phyloP scores from a whole-genome alignment of 2,113 vertebrate genomes.

The Alaudala cheleensis region DNA sequence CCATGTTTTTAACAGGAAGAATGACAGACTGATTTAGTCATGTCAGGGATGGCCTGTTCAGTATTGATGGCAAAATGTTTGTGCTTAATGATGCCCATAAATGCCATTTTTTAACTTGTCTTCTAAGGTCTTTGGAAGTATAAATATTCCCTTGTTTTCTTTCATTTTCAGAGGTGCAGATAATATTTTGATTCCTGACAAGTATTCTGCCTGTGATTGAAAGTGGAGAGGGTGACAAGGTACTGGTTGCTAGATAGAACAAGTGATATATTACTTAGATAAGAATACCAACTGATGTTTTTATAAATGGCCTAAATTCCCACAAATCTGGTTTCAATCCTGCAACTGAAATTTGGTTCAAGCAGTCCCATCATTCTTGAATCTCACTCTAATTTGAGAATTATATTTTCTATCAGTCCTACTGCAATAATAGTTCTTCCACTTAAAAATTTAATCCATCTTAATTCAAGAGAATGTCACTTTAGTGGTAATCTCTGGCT shows the following conservation, averaged over 20 bases:
- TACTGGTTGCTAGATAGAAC: background rate
- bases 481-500: conserved; percentile 10
- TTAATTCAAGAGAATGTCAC: conserved; percentile 22
- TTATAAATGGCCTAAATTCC: background rate
- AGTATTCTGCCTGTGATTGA: background rate
- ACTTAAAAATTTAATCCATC: background rate
- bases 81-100: conserved; percentile 13
- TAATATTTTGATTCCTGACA: conserved; percentile 1
- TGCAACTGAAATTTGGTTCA: background rate
- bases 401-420: background rate
- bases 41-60: background rate
- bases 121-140: background rate
- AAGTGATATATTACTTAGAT: background rate
- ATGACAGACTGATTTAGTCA: background rate
- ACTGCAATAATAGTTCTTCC: background rate
- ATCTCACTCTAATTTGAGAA: background rate
- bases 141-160: conserved; percentile 10
- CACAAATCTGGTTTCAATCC: background rate
- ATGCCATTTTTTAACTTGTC: background rate
- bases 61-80: background rate
- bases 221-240: background rate
- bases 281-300: background rate
- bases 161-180: background rate
- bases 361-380: background rate
- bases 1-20: background rate